Conservation (phyloP, 2,888 invertebrate species). For the Neoaliturus tenellus region DNA sequence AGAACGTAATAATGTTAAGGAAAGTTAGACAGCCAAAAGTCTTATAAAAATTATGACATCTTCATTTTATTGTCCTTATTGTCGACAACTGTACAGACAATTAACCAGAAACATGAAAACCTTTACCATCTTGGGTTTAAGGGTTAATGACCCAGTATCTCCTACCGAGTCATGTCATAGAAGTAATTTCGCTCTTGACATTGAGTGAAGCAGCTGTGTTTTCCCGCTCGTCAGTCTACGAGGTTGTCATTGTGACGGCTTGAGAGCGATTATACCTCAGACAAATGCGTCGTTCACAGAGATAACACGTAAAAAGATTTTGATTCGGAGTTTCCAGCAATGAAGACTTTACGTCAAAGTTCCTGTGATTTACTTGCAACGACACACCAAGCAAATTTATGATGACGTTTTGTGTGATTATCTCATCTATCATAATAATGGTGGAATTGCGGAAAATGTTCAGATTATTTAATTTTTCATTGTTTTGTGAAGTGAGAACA, state of each 20-base stretch:
- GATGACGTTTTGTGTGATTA: background rate
- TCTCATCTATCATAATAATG: too few relatives aligned
- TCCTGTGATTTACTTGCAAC: background rate
- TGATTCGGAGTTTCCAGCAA: background rate
- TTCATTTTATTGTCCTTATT: too few relatives aligned
- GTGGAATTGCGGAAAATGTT: too few relatives aligned
- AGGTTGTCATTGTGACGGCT: background rate
- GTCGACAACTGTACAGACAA: too few relatives aligned
- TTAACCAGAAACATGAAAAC: background rate
- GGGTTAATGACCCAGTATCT: background rate
- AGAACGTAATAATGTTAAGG: too few relatives aligned
- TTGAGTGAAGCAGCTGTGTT: background rate
- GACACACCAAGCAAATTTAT: background rate
- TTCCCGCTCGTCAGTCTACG: background rate
- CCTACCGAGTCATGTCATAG: background rate
- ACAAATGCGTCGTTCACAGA: background rate
- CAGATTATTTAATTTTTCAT: too few relatives aligned
- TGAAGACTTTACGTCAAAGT: background rate
- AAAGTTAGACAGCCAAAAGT: too few relatives aligned
- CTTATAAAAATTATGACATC: too few relatives aligned
- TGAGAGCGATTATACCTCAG: background rate
- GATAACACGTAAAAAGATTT: background rate
- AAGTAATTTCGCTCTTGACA: background rate
- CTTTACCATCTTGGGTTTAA: background rate
- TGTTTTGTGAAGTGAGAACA: too few relatives aligned